Evolutionary conservation across 2,797 vertebrate species (phyloP), one percentile per base, ranked within the genome.

Genomic region (Mus spretus): DNA sequence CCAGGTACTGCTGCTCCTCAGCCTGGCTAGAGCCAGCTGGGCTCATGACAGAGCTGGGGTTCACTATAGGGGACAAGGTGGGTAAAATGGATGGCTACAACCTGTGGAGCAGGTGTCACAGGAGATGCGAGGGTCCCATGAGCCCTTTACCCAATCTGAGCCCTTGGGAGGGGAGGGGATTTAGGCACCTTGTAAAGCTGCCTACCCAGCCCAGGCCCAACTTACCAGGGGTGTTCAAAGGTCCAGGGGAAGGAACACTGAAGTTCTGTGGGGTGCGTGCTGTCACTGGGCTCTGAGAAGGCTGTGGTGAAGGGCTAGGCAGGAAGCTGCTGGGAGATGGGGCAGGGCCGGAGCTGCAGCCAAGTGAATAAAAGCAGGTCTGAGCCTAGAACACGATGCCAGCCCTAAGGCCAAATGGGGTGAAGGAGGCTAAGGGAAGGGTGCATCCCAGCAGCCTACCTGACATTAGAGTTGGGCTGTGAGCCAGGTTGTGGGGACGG

Each of bases 1-100:
- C 99, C 98, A 99, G 99, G 98, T 99, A 99, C 96, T 99, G 99
- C 97, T 99, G 99, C 94, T 99, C 99, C 97, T 99, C 99, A 44
- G 99, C 99, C 95, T 99, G 99, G 50, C 98, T 98, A 83, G 99
- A 98, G 24, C 99, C 99, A 0, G 99, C 99, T 0, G 99, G 99
- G 98, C 99, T 99, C 99, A 99, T 99, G 97, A 99, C 99, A 0
- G 99, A 99, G 97, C 98, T 99, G 89, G 99, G 99, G 98, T 99
- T 99, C 93, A 99, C 99, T 99, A 94, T 6, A 3, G 67, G 4
- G 57, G 83, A 67, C 84, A 96, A 20, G 22, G 47, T 15, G 0
- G 13, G n/a, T 78, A 20, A 96, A 91, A 53, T 19, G 9, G 63
- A 34, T 2, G 0, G 0, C 6, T 81, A 8, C 44, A 47, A 87